These are phyloP conservation scores for Anoplius nigerrimus DNA, from an alignment of 2,888 invertebrate genomes.

Conservation along the genomic window DNA sequence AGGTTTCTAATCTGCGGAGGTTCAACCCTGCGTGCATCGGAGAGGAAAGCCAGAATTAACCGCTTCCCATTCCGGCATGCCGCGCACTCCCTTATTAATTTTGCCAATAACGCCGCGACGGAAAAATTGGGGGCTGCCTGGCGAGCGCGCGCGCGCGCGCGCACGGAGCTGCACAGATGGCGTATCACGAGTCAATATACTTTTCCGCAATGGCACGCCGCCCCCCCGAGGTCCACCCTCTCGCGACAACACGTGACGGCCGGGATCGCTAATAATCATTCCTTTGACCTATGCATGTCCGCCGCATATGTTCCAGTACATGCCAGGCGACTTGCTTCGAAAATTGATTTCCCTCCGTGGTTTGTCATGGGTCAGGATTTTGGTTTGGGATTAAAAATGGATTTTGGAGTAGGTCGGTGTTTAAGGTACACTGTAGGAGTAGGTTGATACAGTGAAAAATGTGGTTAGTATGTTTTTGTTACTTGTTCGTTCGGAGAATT, in stretches of 20 bases:
- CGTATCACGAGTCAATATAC: constrained; percentile 71
- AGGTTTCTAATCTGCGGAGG: constrained; percentile 55
- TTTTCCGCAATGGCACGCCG: constrained; percentile 58
- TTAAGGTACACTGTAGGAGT: too few species aligned
- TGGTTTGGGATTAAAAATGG: too few species aligned
- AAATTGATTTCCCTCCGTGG: too few species aligned
- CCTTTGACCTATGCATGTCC: constrained; percentile 38
- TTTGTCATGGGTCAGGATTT: too few species aligned
- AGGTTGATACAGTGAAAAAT: too few species aligned
- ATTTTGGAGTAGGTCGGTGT: too few species aligned
- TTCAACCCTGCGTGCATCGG: too few species aligned
- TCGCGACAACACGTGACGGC: constrained; percentile 51
- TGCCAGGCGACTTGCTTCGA: too few species aligned
- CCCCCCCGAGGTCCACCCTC: constrained; percentile 34
- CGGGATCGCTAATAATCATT: constrained; percentile 45
- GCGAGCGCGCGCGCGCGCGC: too few species aligned
- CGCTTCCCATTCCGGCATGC: constrained; percentile 64
- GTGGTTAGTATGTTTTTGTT: too few species aligned
- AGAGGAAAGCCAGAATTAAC: constrained; percentile 63
- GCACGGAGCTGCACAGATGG: constrained; percentile 68
- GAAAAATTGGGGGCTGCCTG: constrained; percentile 54
- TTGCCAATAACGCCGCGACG: constrained; percentile 60
- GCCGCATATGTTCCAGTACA: constrained; percentile 22
- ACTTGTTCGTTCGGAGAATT: too few species aligned
- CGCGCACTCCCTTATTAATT: constrained; percentile 71